phyloP scores from a whole-genome alignment of 2,797 vertebrate genomes.

The Onychomys leucogaster region DNA sequence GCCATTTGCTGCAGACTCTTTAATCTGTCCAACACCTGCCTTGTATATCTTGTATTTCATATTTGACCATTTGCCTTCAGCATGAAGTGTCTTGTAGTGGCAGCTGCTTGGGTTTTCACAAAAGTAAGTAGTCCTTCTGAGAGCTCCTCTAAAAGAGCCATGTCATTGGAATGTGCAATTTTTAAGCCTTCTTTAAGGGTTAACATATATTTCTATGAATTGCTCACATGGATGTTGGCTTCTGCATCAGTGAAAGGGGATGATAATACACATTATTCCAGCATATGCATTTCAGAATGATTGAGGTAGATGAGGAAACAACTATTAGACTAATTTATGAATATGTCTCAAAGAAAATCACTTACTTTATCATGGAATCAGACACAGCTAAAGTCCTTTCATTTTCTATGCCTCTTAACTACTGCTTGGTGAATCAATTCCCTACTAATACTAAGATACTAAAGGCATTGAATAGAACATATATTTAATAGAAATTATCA shows the following conservation, averaged over 20 bases:
- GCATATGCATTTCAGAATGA: constrained; percentile 15
- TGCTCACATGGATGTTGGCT: constrained; percentile 31
- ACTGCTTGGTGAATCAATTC: background rate
- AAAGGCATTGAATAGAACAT: background rate
- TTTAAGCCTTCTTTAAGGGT: constrained; percentile 55
- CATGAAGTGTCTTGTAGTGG: constrained; percentile 56
- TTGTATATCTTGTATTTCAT: constrained; percentile 78
- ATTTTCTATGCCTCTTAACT: background rate
- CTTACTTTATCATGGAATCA: background rate
- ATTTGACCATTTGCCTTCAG: constrained; percentile 81
- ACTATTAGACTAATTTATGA: constrained; percentile 53
- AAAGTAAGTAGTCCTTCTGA: constrained; percentile 24
- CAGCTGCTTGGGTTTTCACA: constrained; percentile 81
- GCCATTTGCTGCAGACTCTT: constrained; percentile 51
- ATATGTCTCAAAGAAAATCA: constrained; percentile 9
- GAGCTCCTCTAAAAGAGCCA: background rate
- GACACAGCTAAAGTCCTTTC: background rate
- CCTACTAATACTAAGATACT: background rate
- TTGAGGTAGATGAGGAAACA: constrained; percentile 5
- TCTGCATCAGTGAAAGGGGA: constrained; percentile 28
- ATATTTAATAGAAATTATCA: background rate
- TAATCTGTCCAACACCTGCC: constrained; percentile 42
- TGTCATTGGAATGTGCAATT: constrained; percentile 2
- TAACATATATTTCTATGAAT: constrained; percentile 13
- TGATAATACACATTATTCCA: constrained; percentile 6